A percentile compares a stretch with the other conserved stretches of the same genome.
These are phyloP conservation scores for Rhinolophus sinicus DNA, from an alignment of 2,113 vertebrate genomes.

Conservation along the genomic window DNA sequence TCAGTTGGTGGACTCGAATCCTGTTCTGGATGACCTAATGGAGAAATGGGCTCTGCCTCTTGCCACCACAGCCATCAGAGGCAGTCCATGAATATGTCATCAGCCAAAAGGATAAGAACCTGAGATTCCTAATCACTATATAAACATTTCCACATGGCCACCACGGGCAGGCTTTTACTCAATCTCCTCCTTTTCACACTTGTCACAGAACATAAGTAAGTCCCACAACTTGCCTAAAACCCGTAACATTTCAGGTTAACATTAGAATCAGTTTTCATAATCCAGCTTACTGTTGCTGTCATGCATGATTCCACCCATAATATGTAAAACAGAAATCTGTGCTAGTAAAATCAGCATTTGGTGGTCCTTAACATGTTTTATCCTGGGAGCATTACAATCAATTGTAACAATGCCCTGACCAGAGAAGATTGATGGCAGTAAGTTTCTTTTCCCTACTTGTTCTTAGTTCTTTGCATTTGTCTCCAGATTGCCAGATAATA, in stretches of 20 bases:
- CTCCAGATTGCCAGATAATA: constrained; percentile 27
- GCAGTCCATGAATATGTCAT: neutral
- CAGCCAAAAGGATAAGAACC: neutral
- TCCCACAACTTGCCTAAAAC: neutral
- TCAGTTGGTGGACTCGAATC: neutral
- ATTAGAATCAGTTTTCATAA: neutral
- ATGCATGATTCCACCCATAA: neutral
- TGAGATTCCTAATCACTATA: neutral
- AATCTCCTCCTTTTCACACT: neutral
- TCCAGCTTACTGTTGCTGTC: neutral
- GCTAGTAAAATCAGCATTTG: neutral
- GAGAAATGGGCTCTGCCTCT: neutral
- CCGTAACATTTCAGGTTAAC: neutral
- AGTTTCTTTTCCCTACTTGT: neutral
- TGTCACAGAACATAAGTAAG: constrained; percentile 33
- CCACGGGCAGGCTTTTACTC: neutral
- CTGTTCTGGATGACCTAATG: neutral
- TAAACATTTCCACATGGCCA: neutral
- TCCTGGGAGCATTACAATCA: neutral
- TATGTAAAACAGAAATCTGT: neutral
- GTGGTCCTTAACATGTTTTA: neutral
- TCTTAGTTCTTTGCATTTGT: neutral
- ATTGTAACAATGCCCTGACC: neutral
- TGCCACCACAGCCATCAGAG: neutral
- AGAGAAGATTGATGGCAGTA: neutral